Percentiles rank a stretch among this genome's conserved stretches.
Conservation (phyloP, 2,797 vertebrate genomes). For the Lagocephalus sceleratus region DNA sequence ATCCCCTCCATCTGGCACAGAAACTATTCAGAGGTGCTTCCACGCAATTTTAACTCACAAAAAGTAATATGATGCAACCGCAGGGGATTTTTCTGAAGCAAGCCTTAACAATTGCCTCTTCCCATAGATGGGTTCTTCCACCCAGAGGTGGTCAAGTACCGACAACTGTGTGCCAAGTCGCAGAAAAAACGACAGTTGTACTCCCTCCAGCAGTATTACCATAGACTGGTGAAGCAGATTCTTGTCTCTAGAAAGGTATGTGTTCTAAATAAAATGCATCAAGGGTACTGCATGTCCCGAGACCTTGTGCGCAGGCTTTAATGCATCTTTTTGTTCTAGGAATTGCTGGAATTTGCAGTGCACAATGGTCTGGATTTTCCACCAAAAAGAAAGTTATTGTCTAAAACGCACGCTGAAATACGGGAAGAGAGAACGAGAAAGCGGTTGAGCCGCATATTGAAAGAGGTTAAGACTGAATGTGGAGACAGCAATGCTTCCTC, state of each 20-base stretch:
- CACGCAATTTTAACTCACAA: background rate
- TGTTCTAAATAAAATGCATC: background rate
- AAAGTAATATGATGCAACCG: background rate
- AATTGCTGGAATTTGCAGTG: constrained; percentile 86
- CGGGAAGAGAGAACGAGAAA: constrained; percentile 83
- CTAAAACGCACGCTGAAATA: constrained; percentile 78
- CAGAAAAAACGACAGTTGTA: constrained; percentile 89
- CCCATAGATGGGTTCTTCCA: constrained; percentile 92
- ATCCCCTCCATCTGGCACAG: constrained; percentile 91
- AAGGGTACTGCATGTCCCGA: background rate
- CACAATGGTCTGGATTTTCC: constrained; percentile 83
- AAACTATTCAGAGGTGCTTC: constrained; percentile 88
- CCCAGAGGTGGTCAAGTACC: constrained; percentile 95
- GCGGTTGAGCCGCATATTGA: constrained; percentile 85
- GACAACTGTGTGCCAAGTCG: constrained; percentile 90
- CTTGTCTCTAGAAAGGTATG: constrained; percentile 90
- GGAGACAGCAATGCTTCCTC: constrained; percentile 90
- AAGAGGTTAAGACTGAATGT: constrained; percentile 92
- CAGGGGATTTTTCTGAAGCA: background rate
- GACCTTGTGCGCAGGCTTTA: background rate
- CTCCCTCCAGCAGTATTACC: constrained; percentile 94
- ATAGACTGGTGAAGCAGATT: constrained; percentile 91
- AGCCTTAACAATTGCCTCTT: constrained; percentile 4
- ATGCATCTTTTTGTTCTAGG: constrained; percentile 63
- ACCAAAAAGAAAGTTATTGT: constrained; percentile 74